These are phyloP conservation scores for Drosophila pallidifrons DNA, from an alignment of 1,140 invertebrate genomes.

Conservation along the genomic window DNA sequence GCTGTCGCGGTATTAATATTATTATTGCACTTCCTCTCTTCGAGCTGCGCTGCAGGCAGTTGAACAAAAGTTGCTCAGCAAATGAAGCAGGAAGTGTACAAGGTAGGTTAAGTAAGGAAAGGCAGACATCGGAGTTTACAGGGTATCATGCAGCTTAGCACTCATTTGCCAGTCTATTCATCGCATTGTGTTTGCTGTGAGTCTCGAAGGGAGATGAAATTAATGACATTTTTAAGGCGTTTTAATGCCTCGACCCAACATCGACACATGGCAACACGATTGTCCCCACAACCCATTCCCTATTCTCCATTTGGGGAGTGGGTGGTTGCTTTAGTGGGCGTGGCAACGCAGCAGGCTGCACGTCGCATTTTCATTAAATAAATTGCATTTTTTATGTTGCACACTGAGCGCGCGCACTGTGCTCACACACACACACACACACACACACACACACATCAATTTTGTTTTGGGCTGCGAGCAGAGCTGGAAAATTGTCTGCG, in stretches of 20 bases:
- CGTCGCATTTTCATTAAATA: conserved; percentile 63
- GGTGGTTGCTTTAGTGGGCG: neutral
- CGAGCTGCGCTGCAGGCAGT: neutral
- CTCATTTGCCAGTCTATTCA: neutral
- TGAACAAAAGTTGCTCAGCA: too few relatives aligned
- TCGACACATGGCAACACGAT: conserved; percentile 31
- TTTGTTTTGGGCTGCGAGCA: neutral
- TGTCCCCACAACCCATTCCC: neutral
- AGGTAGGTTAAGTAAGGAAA: too few relatives aligned
- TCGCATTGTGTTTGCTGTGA: neutral
- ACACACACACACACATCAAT: neutral
- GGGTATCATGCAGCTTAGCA: neutral
- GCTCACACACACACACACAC: neutral
- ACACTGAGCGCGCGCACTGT: neutral
- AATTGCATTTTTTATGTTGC: conserved; percentile 55
- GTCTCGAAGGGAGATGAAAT: conserved; percentile 26
- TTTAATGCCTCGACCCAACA: conserved; percentile 52
- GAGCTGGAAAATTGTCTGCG: neutral
- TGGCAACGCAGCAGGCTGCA: conserved; percentile 13
- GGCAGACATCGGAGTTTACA: neutral
- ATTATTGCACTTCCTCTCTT: conserved; percentile 64
- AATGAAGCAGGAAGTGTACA: too few relatives aligned
- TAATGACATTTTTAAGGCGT: conserved; percentile 76
- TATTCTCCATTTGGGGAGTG: neutral
- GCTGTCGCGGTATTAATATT: conserved; percentile 65